These are phyloP conservation scores for Thymelicus sylvestris DNA, from an alignment of 2,888 invertebrate species.

Conservation along the genomic window DNA sequence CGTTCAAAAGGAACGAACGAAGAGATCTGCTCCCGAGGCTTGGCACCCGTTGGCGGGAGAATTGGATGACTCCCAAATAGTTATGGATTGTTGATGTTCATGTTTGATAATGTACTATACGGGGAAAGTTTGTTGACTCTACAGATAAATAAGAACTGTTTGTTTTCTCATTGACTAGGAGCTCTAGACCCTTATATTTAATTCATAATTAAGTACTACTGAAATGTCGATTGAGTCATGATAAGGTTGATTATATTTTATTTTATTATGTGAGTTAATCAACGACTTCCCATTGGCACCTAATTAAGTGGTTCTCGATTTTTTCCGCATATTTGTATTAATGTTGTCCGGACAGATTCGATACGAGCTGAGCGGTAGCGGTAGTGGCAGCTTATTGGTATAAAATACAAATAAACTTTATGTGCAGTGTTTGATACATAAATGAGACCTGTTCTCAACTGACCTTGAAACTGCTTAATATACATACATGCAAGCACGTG, in stretches of 20 bases:
- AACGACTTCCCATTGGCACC: too few species aligned
- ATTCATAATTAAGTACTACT: too few species aligned
- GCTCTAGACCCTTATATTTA: too few species aligned
- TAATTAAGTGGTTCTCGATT: too few species aligned
- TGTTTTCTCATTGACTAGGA: too few species aligned
- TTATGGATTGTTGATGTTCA: conserved; percentile 41
- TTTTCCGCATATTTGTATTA: too few species aligned
- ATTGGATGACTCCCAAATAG: conserved; percentile 70
- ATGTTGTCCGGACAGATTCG: too few species aligned
- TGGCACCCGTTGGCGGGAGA: conserved; percentile 57
- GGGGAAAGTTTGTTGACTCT: conserved; percentile 30
- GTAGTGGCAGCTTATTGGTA: background rate
- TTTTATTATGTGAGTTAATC: too few species aligned
- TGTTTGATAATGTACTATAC: conserved; percentile 4
- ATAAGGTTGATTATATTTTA: too few species aligned
- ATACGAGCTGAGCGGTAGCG: too few species aligned
- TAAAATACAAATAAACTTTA: background rate
- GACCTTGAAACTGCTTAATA: conserved; percentile 4
- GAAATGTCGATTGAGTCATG: too few species aligned
- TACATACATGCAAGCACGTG: background rate
- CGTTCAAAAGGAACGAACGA: conserved; percentile 52
- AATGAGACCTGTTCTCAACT: background rate
- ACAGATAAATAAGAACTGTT: conserved; percentile 9
- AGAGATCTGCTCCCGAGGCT: conserved; percentile 49
- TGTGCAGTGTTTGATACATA: background rate